Conservation (phyloP, 2,888 invertebrate species). For the Muscina levida region DNA sequence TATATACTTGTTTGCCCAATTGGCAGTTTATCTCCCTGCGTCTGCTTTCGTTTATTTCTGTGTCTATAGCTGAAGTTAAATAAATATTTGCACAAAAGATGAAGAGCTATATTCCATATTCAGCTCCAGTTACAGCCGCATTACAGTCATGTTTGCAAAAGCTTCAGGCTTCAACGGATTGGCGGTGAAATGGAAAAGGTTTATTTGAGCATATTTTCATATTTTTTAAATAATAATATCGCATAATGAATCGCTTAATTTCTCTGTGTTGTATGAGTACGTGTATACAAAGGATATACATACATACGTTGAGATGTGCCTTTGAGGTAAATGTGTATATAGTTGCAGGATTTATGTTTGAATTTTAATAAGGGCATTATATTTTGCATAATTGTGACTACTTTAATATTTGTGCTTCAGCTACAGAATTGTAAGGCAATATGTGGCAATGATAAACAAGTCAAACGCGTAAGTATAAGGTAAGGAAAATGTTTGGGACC, state of each 20-base stretch:
- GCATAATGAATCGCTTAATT: slow-evolving; percentile 46
- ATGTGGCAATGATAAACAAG: no score
- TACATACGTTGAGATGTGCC: no score
- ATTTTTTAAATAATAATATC: slow-evolving; percentile 22
- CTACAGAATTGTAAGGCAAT: no score
- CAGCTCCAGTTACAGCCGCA: slow-evolving; percentile 31
- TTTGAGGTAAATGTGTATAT: no score
- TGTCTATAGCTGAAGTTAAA: slow-evolving; percentile 20
- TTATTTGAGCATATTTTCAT: slow-evolving; percentile 41
- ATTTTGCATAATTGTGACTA: no score
- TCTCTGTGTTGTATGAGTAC: neutral
- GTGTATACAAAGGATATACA: no score
- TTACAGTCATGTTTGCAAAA: no score
- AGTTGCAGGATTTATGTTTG: slow-evolving; percentile 55
- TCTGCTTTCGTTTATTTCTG: neutral
- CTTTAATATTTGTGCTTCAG: no score
- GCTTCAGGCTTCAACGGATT: slow-evolving; percentile 18
- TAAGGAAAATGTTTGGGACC: no score
- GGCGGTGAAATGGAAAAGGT: slow-evolving; percentile 36
- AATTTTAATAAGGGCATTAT: slow-evolving; percentile 38
- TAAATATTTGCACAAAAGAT: slow-evolving; percentile 62
- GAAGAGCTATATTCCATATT: slow-evolving; percentile 44
- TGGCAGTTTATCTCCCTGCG: neutral
- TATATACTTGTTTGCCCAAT: neutral
- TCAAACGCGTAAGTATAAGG: no score